Conservation (phyloP, 2,888 invertebrate genomes). For the Antheraea yamamai region DNA sequence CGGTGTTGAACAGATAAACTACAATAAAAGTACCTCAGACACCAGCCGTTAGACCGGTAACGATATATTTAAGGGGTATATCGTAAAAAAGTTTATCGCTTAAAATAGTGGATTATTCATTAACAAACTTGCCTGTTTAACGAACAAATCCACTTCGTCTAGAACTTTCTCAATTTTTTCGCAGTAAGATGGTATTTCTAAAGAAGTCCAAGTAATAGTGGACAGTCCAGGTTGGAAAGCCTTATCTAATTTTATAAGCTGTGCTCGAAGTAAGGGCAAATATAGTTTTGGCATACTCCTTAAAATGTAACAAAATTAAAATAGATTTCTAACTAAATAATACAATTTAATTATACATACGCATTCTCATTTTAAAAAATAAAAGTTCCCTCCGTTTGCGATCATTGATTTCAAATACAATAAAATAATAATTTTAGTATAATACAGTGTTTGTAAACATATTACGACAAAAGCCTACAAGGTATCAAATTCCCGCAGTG, state of each 20-base stretch:
- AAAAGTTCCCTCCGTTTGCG: not conserved
- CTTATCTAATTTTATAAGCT: conserved; percentile 85
- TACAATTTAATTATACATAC: not conserved
- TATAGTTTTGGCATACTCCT: conserved; percentile 86
- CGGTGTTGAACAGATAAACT: too few relatives aligned
- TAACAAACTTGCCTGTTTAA: conserved; percentile 79
- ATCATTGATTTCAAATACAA: not conserved
- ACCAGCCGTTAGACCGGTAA: too few relatives aligned
- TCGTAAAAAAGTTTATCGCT: not conserved
- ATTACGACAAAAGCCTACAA: not conserved
- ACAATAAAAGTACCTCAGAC: too few relatives aligned
- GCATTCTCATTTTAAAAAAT: not conserved
- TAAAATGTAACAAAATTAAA: not conserved
- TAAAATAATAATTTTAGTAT: not conserved
- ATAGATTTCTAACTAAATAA: not conserved
- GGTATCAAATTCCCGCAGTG: not conserved
- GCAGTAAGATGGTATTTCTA: conserved; percentile 86
- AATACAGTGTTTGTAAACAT: not conserved
- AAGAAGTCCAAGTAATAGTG: conserved; percentile 91
- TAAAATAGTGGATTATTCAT: not conserved
- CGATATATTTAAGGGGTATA: too few relatives aligned
- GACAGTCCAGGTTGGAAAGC: conserved; percentile 89
- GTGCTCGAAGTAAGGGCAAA: conserved; percentile 85
- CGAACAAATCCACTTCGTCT: conserved; percentile 84
- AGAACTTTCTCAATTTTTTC: conserved; percentile 80